Percentiles rank a stretch among this genome's conserved stretches.
Evolutionary conservation across 2,797 vertebrate species (phyloP).

Genomic region (Perdix hodgsoniae): DNA sequence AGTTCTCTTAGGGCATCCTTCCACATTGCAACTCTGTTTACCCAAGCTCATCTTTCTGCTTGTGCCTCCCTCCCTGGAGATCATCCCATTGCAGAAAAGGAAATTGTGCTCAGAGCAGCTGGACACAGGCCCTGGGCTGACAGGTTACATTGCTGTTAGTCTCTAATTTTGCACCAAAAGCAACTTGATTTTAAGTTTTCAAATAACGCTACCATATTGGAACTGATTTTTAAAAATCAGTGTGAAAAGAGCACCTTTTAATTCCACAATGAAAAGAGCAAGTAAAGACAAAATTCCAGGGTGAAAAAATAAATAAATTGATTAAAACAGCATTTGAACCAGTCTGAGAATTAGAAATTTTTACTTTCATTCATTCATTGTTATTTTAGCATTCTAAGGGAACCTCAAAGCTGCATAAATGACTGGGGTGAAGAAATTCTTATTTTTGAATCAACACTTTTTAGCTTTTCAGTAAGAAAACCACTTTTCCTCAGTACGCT

Average conservation of each 20-base stretch:
- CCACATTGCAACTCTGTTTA: background rate
- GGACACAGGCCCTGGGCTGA: background rate
- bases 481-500: background rate
- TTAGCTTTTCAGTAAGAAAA: background rate
- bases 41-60: background rate
- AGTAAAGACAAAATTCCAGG: background rate
- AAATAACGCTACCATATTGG: background rate
- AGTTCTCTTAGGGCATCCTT: background rate
- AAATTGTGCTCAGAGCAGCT: background rate
- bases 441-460: background rate
- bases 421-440: fast-evolving
- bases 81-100: background rate
- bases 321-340: background rate
- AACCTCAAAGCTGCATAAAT: background rate
- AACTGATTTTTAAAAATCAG: background rate
- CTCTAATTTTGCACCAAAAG: background rate
- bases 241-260: background rate
- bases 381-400: background rate
- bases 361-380: background rate
- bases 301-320: background rate
- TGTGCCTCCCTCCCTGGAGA: background rate
- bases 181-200: background rate
- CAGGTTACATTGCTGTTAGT: background rate
- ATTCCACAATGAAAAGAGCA: background rate
- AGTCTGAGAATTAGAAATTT: background rate